Percentiles rank a stretch among this genome's conserved stretches.
Evolutionary conservation across 2,113 vertebrate species (phyloP).

Genomic region (Penelope pileata): DNA sequence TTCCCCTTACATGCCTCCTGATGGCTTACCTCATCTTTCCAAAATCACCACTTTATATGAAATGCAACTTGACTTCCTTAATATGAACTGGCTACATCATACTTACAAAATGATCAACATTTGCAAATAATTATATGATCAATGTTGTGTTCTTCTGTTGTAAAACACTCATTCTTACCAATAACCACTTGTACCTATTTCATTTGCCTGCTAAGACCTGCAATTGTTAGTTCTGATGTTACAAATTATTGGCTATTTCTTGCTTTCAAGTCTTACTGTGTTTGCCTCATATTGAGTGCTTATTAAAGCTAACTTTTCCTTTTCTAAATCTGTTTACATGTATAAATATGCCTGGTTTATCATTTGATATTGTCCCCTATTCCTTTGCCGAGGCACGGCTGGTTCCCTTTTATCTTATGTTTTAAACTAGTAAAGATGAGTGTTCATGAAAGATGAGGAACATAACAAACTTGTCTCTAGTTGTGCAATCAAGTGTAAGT

Average conservation of each 20-base stretch:
- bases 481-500: conserved; percentile 14
- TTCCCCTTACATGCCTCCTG: conserved; percentile 15
- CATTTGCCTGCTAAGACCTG: conserved; percentile 28
- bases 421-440: conserved; percentile 38
- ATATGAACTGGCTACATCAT: neutral
- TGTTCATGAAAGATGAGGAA: neutral
- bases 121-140: neutral
- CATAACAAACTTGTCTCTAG: conserved; percentile 37
- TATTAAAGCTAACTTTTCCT: neutral
- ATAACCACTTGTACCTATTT: conserved; percentile 29
- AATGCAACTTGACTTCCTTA: neutral
- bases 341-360: conserved; percentile 25
- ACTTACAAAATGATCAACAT: neutral
- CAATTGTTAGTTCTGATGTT: conserved; percentile 33
- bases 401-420: conserved; percentile 1
- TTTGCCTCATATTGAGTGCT: conserved; percentile 14
- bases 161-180: neutral
- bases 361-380: conserved; percentile 23
- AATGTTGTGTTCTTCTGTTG: neutral
- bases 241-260: conserved; percentile 48
- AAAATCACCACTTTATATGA: neutral
- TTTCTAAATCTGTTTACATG: conserved; percentile 48
- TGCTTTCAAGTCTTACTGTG: conserved; percentile 10
- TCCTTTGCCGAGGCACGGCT: neutral
- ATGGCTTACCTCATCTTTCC: conserved; percentile 36